Evolutionary conservation across 2,113 vertebrate genomes (phyloP).

Genomic region (Leptocoma aspasia): DNA sequence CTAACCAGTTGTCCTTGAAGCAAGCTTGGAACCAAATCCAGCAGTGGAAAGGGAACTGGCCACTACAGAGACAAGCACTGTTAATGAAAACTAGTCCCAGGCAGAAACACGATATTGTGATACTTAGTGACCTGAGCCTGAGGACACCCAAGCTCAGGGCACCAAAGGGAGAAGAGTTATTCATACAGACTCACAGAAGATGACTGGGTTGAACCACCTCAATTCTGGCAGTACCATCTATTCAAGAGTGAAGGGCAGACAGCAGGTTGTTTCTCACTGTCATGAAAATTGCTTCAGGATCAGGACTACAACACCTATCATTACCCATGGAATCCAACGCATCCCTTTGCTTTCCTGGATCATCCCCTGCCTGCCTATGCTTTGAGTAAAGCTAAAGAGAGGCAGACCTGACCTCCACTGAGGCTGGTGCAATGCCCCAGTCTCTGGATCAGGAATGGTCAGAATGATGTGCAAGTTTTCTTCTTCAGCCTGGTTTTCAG

Average conservation of each 20-base stretch:
- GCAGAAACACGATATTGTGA: neutral
- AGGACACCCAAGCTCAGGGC: neutral
- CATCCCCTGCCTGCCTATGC: fast-evolving
- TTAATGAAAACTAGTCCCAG: neutral
- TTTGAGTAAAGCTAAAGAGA: neutral
- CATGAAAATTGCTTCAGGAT: neutral
- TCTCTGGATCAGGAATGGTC: neutral
- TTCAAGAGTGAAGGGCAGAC: neutral
- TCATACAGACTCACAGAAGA: neutral
- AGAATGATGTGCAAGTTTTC: neutral
- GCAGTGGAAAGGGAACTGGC: neutral
- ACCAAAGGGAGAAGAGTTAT: neutral
- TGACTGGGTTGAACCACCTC: neutral
- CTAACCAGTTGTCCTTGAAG: neutral
- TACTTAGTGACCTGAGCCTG: neutral
- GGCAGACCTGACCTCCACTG: neutral
- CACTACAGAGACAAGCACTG: neutral
- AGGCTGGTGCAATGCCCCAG: neutral
- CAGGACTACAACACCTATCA: neutral
- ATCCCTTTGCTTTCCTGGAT: neutral
- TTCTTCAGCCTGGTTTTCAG: neutral
- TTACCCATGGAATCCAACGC: neutral
- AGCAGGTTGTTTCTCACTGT: neutral
- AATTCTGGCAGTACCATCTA: neutral
- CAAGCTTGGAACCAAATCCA: neutral